Percentiles rank a stretch among this genome's conserved stretches.
phyloP scores from a whole-genome alignment of 2,797 vertebrate species.

The Ataeniobius toweri region DNA sequence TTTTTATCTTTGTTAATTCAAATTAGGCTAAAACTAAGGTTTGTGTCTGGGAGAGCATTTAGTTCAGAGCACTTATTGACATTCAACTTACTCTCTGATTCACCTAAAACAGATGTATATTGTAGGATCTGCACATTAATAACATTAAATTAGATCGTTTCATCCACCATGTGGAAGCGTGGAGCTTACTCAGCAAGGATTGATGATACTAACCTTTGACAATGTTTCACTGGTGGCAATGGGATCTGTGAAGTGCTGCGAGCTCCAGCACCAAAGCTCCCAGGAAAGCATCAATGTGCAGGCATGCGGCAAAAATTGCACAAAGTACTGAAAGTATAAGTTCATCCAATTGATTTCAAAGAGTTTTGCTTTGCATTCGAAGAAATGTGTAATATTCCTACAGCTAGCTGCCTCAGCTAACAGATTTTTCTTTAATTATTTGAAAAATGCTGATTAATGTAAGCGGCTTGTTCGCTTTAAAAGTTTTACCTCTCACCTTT shows the following conservation, averaged over 20 bases:
- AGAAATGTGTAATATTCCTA: not conserved
- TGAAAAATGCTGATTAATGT: not conserved
- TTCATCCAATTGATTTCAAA: slow-evolving; percentile 4
- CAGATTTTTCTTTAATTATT: not conserved
- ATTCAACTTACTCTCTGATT: not conserved
- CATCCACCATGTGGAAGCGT: slow-evolving; percentile 1
- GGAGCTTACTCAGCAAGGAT: not conserved
- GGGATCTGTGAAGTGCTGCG: not conserved
- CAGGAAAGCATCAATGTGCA: slow-evolving; percentile 5
- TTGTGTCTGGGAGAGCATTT: not conserved
- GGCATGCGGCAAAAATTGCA: slow-evolving; percentile 13
- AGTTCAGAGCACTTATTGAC: not conserved
- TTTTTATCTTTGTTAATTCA: not conserved
- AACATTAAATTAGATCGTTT: not conserved
- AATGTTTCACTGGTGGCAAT: not conserved
- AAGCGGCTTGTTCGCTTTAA: not conserved
- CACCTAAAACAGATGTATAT: not conserved
- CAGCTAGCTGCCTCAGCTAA: not conserved
- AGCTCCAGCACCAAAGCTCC: slow-evolving; percentile 7
- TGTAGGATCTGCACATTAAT: not conserved
- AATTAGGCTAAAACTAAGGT: not conserved
- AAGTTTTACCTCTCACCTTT: slow-evolving; percentile 7
- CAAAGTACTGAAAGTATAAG: slow-evolving; percentile 11
- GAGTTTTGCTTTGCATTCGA: not conserved
- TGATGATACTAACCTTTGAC: not conserved